These are phyloP conservation scores for Heloderma charlesbogerti DNA, from an alignment of 2,113 vertebrate genomes.

Conservation along the genomic window DNA sequence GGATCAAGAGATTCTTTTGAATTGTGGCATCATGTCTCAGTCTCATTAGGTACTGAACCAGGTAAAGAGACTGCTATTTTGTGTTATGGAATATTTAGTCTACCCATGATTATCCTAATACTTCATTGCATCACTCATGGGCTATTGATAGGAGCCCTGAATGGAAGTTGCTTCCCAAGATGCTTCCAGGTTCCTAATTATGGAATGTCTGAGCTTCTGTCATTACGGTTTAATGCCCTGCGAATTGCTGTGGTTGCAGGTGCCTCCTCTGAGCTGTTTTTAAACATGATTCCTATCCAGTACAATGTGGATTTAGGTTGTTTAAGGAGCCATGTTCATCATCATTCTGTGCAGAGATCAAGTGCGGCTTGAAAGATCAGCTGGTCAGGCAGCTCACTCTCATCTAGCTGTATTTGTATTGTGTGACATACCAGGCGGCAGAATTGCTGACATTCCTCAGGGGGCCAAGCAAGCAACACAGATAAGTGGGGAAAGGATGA, in stretches of 20 bases:
- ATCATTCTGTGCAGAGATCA: constrained; percentile 33
- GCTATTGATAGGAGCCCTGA: constrained; percentile 59
- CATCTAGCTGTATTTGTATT: constrained; percentile 36
- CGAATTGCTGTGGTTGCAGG: constrained; percentile 4
- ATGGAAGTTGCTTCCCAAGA: constrained; percentile 56
- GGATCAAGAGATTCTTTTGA: constrained; percentile 42
- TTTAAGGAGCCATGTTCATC: constrained; percentile 49
- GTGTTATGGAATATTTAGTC: constrained; percentile 68
- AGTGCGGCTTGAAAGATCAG: constrained; percentile 32
- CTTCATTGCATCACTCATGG: constrained; percentile 63
- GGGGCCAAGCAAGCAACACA: background rate
- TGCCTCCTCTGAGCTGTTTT: constrained; percentile 58
- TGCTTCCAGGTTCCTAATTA: constrained; percentile 52
- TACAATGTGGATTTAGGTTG: constrained; percentile 57
- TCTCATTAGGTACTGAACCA: background rate
- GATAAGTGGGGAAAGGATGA: constrained; percentile 39
- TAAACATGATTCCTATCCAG: constrained; percentile 37
- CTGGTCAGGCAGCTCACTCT: constrained; percentile 43
- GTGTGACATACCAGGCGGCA: constrained; percentile 46
- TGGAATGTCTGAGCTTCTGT: constrained; percentile 39
- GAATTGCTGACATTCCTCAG: constrained; percentile 47
- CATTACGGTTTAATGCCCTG: background rate
- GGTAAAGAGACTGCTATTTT: constrained; percentile 46
- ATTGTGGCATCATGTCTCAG: background rate
- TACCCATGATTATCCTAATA: constrained; percentile 61